These are phyloP conservation scores for Ellobius talpinus DNA, from an alignment of 2,113 vertebrate genomes.

Conservation along the genomic window DNA sequence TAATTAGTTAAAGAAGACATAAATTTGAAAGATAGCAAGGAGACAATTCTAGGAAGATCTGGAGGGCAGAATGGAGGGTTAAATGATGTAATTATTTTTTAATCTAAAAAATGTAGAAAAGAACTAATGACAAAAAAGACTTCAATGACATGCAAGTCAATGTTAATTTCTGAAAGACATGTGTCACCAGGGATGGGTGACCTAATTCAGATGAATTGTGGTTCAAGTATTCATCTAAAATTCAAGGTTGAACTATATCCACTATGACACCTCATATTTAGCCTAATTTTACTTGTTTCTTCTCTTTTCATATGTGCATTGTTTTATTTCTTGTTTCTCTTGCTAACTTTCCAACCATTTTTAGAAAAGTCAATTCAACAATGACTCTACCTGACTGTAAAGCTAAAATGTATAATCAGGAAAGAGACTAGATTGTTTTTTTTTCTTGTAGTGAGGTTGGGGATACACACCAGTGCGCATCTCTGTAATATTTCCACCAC, in stretches of 20 bases:
- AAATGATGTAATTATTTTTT: not conserved
- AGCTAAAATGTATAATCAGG: not conserved
- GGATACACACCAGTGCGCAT: not conserved
- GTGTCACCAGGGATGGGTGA: slow-evolving; percentile 77
- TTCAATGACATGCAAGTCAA: slow-evolving; percentile 72
- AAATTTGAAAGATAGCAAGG: not conserved
- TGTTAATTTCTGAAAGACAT: slow-evolving; percentile 78
- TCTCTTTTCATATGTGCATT: not conserved
- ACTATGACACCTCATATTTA: slow-evolving; percentile 57
- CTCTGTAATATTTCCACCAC: not conserved
- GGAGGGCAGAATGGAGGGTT: not conserved
- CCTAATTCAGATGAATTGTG: slow-evolving; percentile 77
- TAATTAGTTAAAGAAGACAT: not conserved
- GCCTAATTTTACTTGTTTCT: slow-evolving; percentile 52
- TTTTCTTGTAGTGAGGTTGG: not conserved
- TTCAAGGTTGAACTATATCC: slow-evolving; percentile 78
- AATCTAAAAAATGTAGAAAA: not conserved
- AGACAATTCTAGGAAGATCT: accelerated
- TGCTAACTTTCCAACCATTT: not conserved
- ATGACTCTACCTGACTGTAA: not conserved
- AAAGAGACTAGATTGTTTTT: not conserved
- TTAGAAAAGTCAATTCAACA: slow-evolving; percentile 32
- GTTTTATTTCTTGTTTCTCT: slow-evolving; percentile 32
- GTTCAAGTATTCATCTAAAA: slow-evolving; percentile 73
- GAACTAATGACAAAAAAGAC: not conserved